Percentiles rank a stretch among this genome's conserved stretches.
Conservation (phyloP, 2,113 vertebrate species). For the Sceloporus tristichus region DNA sequence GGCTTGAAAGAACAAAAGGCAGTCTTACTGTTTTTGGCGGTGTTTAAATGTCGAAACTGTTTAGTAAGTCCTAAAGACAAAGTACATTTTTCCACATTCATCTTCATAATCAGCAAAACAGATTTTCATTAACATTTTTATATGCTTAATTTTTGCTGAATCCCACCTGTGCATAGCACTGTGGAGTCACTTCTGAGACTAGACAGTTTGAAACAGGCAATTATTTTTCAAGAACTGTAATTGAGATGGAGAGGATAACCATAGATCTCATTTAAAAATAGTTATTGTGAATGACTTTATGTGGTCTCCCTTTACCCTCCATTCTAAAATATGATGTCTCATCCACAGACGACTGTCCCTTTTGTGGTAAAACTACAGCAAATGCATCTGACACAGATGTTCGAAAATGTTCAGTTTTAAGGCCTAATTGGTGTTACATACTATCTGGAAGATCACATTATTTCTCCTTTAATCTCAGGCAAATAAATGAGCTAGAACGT, state of each 20-base stretch:
- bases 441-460: constrained; percentile 55
- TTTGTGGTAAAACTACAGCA: constrained; percentile 27
- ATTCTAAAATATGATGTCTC: constrained; percentile 6
- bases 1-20: too few relatives aligned
- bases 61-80: background rate
- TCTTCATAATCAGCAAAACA: background rate
- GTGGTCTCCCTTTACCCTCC: background rate
- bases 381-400: constrained; percentile 38
- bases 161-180: background rate
- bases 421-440: constrained; percentile 37
- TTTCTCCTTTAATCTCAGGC: constrained; percentile 65
- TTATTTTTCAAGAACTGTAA: constrained; percentile 40
- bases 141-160: background rate
- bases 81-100: background rate
- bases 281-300: background rate
- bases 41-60: constrained; percentile 8
- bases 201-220: constrained; percentile 51
- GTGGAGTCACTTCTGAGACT: constrained; percentile 8
- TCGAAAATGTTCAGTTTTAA: constrained; percentile 24
- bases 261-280: constrained; percentile 4
- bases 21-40: background rate
- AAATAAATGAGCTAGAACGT: constrained; percentile 56
- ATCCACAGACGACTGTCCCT: background rate
- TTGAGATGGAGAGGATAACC: constrained; percentile 42
- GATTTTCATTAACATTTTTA: background rate